Evolutionary conservation across 1,140 invertebrate species (phyloP).

Genomic region (Drosophila sturtevanti): DNA sequence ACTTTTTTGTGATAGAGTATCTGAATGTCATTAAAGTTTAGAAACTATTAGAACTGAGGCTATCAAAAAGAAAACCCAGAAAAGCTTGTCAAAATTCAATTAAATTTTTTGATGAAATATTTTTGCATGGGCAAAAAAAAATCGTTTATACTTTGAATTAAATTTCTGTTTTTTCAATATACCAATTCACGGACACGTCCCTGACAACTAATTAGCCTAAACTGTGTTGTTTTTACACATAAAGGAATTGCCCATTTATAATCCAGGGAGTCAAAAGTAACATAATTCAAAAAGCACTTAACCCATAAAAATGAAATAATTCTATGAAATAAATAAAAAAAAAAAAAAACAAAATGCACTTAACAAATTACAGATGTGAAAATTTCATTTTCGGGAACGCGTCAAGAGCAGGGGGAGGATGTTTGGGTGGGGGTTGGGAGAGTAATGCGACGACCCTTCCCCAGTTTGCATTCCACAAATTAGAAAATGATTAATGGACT

Average conservation of each 20-base stretch:
- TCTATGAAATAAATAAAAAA: constrained; percentile 65
- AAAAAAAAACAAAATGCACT: constrained; percentile 66
- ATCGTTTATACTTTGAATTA: no score
- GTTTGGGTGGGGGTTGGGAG: background rate
- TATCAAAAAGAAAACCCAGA: no score
- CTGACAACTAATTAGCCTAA: constrained; percentile 71
- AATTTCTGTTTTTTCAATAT: no score
- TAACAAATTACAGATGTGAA: constrained; percentile 83
- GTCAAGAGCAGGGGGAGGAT: background rate
- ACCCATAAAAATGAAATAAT: constrained; percentile 82
- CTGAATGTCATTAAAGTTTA: no score
- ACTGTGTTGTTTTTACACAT: constrained; percentile 46
- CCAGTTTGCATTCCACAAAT: constrained; percentile 78
- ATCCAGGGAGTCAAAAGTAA: constrained; percentile 40
- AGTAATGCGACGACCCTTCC: constrained; percentile 27
- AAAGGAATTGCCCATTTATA: constrained; percentile 32
- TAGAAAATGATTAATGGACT: constrained; percentile 83
- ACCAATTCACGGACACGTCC: constrained; percentile 62
- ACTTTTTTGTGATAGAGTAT: no score
- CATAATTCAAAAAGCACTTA: constrained; percentile 82
- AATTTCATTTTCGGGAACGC: constrained; percentile 72
- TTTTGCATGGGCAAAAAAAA: background rate
- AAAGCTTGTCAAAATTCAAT: no score
- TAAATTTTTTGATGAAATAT: no score
- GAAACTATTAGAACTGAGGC: no score